Percentiles rank a stretch among this genome's conserved stretches.
These are phyloP conservation scores for Argyra leucocephala DNA, from an alignment of 2,888 invertebrate genomes.

Conservation along the genomic window DNA sequence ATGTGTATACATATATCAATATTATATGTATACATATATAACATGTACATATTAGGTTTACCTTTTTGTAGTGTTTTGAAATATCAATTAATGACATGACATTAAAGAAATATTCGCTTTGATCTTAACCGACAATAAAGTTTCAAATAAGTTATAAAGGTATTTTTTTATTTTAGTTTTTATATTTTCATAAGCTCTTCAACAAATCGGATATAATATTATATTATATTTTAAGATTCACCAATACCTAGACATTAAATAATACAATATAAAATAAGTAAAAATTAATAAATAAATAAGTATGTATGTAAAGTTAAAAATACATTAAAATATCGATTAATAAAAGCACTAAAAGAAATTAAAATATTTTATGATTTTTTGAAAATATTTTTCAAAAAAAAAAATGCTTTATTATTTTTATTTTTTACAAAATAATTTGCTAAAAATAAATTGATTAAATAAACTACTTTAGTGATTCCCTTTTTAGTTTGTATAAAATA, in stretches of 20 bases:
- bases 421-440: neutral
- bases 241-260: no score
- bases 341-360: neutral
- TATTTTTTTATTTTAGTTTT: slow-evolving; percentile 11
- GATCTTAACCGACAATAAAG: slow-evolving; percentile 28
- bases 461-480: no score
- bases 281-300: no score
- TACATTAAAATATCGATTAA: neutral
- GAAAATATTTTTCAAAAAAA: neutral
- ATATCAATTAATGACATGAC: slow-evolving; percentile 39
- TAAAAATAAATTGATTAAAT: neutral
- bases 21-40: neutral
- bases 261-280: no score
- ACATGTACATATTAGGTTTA: neutral
- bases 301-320: no score
- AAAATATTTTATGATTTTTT: neutral
- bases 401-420: neutral
- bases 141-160: slow-evolving; percentile 12
- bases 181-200: slow-evolving; percentile 16
- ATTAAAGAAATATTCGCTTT: slow-evolving; percentile 36
- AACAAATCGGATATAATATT: neutral
- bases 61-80: slow-evolving; percentile 18
- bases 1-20: neutral
- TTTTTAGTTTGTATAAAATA: no score
- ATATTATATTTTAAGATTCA: no score